Evolutionary conservation across 2,888 invertebrate genomes (phyloP), one percentile per base, ranked within the genome.

Genomic region (Eupithecia subumbrata): DNA sequence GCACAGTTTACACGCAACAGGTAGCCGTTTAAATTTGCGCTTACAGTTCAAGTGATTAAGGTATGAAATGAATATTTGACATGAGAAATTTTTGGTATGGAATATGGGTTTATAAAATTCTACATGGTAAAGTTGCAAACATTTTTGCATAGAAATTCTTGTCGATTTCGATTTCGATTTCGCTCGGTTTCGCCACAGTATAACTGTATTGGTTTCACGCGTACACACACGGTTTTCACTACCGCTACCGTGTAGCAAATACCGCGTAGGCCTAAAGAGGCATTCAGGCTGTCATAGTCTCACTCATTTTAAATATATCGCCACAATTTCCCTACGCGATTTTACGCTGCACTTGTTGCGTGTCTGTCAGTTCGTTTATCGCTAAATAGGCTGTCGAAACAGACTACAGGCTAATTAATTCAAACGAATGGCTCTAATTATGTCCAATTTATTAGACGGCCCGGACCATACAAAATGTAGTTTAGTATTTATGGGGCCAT

Each of bases 1-100:
- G 83, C 78, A 84, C 79, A 45, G 48, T 45, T 68, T 71, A 66
- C 85, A 85, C 85, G 85, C 85, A 85, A 85, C 85, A 85, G 80
- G 85, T 85, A 78, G 73, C 60, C 77, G 78, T 71, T 75, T 73
- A 63, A 75, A 69, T 69, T 71, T 64, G 48, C 52, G 43, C 60
- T 37, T 69, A 56, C 37, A 22, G 30, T 67, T 72, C 69, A 69
- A 52, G 70, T 37, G 22, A 60, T 56, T 66, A 66, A 68, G 43
- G 68, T 40, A 14, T 22, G 25, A 2, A 40, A 68, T 45, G 2
- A 18, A 5, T 67, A 22, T 40, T n/a, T 30, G 11, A 66, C 43
- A 40, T 67, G 1, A 16, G 18, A 11, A 37, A 37, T 22, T 68
- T 25, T n/a, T n/a, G 43, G 12, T 22, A 40, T 25, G 12, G 12